These are phyloP conservation scores for Erebia epiphron DNA, from an alignment of 2,888 invertebrate genomes.

Conservation along the genomic window DNA sequence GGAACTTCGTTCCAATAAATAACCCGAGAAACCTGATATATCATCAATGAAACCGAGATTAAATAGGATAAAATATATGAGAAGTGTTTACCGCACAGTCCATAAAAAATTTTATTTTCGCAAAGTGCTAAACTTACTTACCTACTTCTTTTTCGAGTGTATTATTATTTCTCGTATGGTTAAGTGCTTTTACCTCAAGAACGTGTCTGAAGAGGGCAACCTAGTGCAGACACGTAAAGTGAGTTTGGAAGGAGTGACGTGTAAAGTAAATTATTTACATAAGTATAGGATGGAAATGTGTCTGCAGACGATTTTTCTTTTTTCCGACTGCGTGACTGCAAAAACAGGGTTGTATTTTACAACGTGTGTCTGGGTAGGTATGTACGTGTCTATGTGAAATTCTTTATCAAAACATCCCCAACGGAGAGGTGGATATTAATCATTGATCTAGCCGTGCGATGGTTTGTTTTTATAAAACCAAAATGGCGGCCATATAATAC, in stretches of 20 bases:
- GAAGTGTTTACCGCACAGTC: background rate
- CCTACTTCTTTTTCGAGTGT: constrained; percentile 8
- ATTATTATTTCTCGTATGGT: constrained; percentile 24
- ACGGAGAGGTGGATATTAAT: no score
- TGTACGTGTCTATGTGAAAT: no score
- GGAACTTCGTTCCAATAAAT: no score
- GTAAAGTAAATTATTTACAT: constrained; percentile 15
- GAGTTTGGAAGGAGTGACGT: constrained; percentile 1
- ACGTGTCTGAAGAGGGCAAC: constrained; percentile 25
- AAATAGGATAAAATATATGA: background rate
- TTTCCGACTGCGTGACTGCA: background rate
- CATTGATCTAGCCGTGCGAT: no score
- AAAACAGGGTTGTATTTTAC: no score
- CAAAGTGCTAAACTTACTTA: constrained; percentile 13
- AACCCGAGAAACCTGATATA: no score
- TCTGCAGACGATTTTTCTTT: background rate
- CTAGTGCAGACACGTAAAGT: constrained; percentile 15
- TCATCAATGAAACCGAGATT: background rate
- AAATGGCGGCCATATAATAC: no score
- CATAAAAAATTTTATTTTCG: constrained; percentile 6
- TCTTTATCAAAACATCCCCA: no score
- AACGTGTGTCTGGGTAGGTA: no score
- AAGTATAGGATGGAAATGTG: background rate
- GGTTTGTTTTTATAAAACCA: no score
- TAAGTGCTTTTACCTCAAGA: constrained; percentile 27